phyloP scores from a whole-genome alignment of 2,888 invertebrate species.

The Acanthosepion lycidas region DNA sequence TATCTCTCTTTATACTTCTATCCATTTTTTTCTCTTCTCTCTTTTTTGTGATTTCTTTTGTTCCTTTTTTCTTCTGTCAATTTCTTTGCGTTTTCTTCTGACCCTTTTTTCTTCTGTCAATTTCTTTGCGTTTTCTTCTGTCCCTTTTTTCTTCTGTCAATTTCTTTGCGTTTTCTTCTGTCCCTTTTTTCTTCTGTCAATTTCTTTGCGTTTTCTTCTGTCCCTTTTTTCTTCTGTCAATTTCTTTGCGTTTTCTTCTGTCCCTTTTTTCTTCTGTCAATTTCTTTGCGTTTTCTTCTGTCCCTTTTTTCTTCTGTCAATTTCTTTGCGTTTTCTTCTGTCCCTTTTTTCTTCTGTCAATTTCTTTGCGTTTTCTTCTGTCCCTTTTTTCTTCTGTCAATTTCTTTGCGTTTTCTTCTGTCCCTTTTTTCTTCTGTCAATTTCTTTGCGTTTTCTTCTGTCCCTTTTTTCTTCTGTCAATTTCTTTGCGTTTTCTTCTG shows the following conservation, averaged over 20 bases:
- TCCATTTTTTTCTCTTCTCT: accelerated
- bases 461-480: background rate
- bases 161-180: background rate
- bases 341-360: no score
- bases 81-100: no score
- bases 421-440: background rate
- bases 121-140: background rate
- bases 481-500: background rate
- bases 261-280: background rate
- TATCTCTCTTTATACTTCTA: background rate
- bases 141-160: background rate
- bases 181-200: no score
- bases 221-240: background rate
- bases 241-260: background rate
- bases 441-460: background rate
- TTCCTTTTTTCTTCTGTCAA: no score
- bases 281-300: no score
- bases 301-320: no score
- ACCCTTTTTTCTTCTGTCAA: background rate
- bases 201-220: background rate
- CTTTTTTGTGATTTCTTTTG: background rate
- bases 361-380: no score
- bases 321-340: no score
- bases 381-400: background rate
- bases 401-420: background rate